phyloP scores from a whole-genome alignment of 2,888 invertebrate genomes.

The Gerris lacustris region DNA sequence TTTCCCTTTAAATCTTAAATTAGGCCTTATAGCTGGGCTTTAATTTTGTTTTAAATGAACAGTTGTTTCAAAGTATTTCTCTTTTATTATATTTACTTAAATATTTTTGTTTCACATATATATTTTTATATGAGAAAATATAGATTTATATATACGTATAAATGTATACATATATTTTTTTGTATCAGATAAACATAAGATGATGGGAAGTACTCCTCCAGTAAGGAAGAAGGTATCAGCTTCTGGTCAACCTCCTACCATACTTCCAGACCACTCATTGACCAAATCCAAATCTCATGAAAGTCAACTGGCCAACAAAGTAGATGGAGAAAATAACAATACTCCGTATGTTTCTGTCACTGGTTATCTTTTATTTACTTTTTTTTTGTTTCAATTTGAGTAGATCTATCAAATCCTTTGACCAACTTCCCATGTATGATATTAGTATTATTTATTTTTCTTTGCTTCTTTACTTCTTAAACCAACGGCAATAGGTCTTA shows the following conservation, averaged over 20 bases:
- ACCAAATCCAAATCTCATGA: slow-evolving; percentile 88
- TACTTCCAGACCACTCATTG: slow-evolving; percentile 48
- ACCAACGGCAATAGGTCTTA: no score
- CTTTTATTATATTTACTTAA: no score
- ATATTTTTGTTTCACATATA: no score
- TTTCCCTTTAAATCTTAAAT: no score
- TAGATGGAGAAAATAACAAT: slow-evolving; percentile 27
- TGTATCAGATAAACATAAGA: background rate
- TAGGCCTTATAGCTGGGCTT: no score
- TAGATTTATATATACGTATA: no score
- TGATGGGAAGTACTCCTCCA: slow-evolving; percentile 44
- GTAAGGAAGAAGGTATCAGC: slow-evolving; percentile 53
- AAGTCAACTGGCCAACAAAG: slow-evolving; percentile 61
- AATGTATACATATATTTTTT: background rate
- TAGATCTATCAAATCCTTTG: no score
- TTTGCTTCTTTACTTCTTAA: background rate
- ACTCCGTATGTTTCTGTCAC: slow-evolving; percentile 19
- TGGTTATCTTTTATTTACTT: background rate
- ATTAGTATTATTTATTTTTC: slow-evolving; percentile 12
- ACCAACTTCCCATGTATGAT: background rate
- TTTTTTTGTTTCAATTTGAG: no score
- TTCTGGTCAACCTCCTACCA: slow-evolving; percentile 21
- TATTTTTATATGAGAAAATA: no score
- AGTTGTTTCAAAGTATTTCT: no score
- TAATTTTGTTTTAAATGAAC: no score